Evolutionary conservation across 2,888 invertebrate genomes (phyloP).

Genomic region (Dryobotodes eremita): DNA sequence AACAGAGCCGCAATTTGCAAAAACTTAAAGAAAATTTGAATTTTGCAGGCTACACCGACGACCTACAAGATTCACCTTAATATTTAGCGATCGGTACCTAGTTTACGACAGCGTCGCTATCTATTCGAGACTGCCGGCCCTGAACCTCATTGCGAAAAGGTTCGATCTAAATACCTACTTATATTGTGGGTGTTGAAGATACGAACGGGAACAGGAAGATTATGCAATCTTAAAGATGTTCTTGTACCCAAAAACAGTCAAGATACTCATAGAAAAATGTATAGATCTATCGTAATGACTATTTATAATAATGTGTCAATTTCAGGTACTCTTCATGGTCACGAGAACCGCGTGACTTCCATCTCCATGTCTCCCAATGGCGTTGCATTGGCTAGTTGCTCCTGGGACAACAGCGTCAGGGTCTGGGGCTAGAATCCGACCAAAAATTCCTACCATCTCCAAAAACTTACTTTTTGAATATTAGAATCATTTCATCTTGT

Average conservation of each 20-base stretch:
- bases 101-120: too few species aligned
- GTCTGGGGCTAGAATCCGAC: slow-evolving; percentile 94
- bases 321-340: slow-evolving; percentile 94
- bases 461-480: not conserved
- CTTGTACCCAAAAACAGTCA: not conserved
- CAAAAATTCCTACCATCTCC: not conserved
- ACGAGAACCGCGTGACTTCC: slow-evolving; percentile 97
- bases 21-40: too few species aligned
- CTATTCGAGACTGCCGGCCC: too few species aligned
- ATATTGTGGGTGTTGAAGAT: not conserved
- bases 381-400: slow-evolving; percentile 96
- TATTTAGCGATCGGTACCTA: too few species aligned
- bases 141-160: not conserved
- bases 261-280: not conserved
- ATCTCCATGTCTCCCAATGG: slow-evolving; percentile 96
- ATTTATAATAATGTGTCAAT: slow-evolving; percentile 41
- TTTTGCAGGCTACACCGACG: too few species aligned
- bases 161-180: not conserved
- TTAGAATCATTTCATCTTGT: slow-evolving; percentile 5
- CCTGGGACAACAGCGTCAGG: slow-evolving; percentile 97
- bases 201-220: not conserved
- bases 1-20: too few species aligned
- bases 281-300: not conserved
- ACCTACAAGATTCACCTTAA: too few species aligned
- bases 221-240: not conserved